phyloP scores from a whole-genome alignment of 1,140 invertebrate species.

The Lepidotrigona ventralis region DNA sequence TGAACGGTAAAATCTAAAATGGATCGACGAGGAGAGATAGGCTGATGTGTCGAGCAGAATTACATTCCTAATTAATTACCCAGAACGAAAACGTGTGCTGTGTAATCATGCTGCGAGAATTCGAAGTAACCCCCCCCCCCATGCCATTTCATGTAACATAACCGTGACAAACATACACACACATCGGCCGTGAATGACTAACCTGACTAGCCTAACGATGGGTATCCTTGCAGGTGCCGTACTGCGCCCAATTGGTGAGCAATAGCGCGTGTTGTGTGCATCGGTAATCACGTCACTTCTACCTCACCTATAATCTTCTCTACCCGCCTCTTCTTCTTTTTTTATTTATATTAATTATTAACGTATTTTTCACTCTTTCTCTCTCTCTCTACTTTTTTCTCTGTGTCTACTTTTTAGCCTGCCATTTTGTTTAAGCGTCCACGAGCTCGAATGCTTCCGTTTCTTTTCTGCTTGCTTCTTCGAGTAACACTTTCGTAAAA shows the following conservation, averaged over 20 bases:
- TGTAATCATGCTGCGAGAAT: conserved; percentile 61
- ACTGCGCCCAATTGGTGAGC: conserved; percentile 94
- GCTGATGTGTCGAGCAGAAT: conserved; percentile 8
- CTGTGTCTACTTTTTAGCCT: conserved; percentile 4
- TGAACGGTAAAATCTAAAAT: background rate
- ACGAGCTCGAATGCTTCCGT: conserved; percentile 70
- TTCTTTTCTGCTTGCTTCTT: conserved; percentile 28
- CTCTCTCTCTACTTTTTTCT: background rate
- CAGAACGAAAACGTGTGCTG: conserved; percentile 17
- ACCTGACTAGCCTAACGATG: conserved; percentile 81
- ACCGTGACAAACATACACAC: background rate
- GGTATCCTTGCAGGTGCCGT: conserved; percentile 88
- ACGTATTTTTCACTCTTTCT: conserved; percentile 43
- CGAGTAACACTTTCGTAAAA: background rate
- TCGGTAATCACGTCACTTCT: conserved; percentile 88
- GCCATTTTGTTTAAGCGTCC: conserved; percentile 40
- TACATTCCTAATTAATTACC: background rate
- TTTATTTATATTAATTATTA: conserved; percentile 36
- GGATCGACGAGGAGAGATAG: conserved; percentile 16
- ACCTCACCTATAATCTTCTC: conserved; percentile 77
- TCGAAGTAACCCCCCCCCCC: conserved; percentile 58
- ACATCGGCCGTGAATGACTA: conserved; percentile 73
- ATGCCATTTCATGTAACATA: conserved; percentile 44
- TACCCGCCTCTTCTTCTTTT: conserved; percentile 68
- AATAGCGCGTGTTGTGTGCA: conserved; percentile 95